These are phyloP conservation scores for Lepidochitona cinerea DNA, from an alignment of 2,888 invertebrate species.

Conservation along the genomic window DNA sequence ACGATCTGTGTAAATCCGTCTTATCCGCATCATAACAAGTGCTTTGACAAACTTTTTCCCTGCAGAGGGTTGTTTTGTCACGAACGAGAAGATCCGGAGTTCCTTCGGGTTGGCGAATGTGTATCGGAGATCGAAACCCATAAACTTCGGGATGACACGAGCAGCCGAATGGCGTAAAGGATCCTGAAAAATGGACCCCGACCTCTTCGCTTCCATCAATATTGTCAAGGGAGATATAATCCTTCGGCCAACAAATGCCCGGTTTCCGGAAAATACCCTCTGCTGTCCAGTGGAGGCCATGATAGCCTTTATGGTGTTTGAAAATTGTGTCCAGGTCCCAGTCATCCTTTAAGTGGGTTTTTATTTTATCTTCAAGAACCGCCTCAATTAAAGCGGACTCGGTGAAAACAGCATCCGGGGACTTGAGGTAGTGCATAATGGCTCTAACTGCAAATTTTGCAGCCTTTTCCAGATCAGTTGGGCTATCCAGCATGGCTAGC, in stretches of 20 bases:
- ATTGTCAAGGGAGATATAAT: not conserved
- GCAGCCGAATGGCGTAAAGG: slow-evolving; percentile 1
- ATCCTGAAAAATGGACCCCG: slow-evolving; percentile 1
- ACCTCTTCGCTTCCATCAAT: not conserved
- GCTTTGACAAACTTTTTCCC: too few species aligned
- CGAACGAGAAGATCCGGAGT: not conserved
- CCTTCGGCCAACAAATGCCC: not conserved
- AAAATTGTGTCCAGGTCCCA: not conserved
- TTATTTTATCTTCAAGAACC: not conserved
- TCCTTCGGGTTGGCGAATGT: not conserved
- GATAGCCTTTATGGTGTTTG: not conserved
- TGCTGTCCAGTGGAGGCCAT: not conserved
- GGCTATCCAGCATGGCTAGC: not conserved
- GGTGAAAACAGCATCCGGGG: not conserved
- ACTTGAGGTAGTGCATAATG: not conserved
- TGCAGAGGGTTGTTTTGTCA: not conserved
- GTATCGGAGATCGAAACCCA: not conserved
- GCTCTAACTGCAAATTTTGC: not conserved
- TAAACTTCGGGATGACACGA: not conserved
- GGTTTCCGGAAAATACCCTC: slow-evolving; percentile 1
- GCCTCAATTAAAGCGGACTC: not conserved
- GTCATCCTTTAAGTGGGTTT: not conserved
- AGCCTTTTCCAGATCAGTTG: not conserved
- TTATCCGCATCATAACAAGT: too few species aligned
- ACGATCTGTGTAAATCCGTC: too few species aligned